Percentiles rank a stretch among this genome's conserved stretches.
Evolutionary conservation across 1,140 invertebrate genomes (phyloP).

Genomic region (Macrobrachium rosenbergii): DNA sequence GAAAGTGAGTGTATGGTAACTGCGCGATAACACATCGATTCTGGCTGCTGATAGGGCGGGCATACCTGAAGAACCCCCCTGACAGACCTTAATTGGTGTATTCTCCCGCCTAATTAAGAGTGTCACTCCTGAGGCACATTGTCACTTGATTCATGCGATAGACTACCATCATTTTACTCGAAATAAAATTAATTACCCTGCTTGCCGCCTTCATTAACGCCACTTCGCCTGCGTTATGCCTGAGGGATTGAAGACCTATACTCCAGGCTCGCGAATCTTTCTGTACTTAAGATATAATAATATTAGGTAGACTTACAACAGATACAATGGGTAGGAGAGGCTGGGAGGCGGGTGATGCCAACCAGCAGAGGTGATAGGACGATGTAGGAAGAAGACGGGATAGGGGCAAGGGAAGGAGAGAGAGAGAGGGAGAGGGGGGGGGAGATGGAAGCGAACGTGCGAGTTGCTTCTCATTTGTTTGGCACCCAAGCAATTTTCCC

Average conservation of each 20-base stretch:
- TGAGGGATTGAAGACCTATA: too few species aligned
- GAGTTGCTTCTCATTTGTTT: conserved; percentile 43
- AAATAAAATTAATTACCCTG: background rate
- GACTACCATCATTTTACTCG: background rate
- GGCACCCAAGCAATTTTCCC: conserved; percentile 54
- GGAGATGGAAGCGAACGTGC: conserved; percentile 11
- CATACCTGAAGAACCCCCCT: conserved; percentile 23
- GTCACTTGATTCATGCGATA: background rate
- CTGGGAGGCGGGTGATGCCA: too few species aligned
- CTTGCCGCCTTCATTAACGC: background rate
- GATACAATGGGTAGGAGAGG: background rate
- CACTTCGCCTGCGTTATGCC: too few species aligned
- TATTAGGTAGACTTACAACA: background rate
- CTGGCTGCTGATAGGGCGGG: conserved; percentile 32
- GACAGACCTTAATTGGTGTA: conserved; percentile 56
- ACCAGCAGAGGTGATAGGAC: too few species aligned
- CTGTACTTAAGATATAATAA: background rate
- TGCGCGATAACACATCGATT: conserved; percentile 45
- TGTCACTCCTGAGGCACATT: conserved; percentile 36
- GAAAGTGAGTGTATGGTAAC: conserved; percentile 12
- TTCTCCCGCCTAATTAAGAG: conserved; percentile 56
- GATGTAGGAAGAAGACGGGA: background rate
- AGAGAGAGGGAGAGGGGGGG: too few species aligned
- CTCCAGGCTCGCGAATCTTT: too few species aligned
- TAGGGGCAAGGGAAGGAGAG: background rate